phyloP scores from a whole-genome alignment of 2,797 vertebrate species.

The Anguilla megastoma region DNA sequence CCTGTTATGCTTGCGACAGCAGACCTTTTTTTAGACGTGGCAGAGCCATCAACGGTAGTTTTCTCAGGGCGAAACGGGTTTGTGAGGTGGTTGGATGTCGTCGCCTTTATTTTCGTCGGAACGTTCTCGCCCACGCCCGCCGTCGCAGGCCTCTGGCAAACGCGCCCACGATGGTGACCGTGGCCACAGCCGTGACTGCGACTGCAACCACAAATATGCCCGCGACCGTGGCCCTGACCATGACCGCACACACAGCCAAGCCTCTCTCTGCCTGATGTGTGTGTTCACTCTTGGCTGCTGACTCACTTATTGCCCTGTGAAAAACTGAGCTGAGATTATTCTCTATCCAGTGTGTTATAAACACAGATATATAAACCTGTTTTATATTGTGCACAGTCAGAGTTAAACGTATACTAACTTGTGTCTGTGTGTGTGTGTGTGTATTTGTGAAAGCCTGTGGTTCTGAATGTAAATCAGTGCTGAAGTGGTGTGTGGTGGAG shows the following conservation, averaged over 20 bases:
- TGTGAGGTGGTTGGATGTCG: background rate
- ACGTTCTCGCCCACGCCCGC: background rate
- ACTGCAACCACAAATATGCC: too few relatives aligned
- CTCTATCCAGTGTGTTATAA: background rate
- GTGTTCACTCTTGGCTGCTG: background rate
- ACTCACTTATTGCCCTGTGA: background rate
- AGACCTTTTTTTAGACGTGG: background rate
- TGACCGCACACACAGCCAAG: too few relatives aligned
- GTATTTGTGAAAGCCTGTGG: background rate
- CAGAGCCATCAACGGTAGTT: background rate
- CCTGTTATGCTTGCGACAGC: background rate
- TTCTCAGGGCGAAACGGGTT: background rate
- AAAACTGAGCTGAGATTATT: background rate
- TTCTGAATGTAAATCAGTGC: background rate
- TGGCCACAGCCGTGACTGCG: background rate
- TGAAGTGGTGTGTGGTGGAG: background rate
- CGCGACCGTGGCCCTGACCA: background rate
- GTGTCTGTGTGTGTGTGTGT: conserved; percentile 23
- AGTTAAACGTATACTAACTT: background rate
- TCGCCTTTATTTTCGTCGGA: background rate
- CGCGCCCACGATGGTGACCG: background rate
- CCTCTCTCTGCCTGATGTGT: background rate
- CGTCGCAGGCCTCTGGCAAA: background rate
- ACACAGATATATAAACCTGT: background rate
- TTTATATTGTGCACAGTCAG: background rate